phyloP scores from a whole-genome alignment of 2,113 vertebrate genomes.

The Coturnix japonica region DNA sequence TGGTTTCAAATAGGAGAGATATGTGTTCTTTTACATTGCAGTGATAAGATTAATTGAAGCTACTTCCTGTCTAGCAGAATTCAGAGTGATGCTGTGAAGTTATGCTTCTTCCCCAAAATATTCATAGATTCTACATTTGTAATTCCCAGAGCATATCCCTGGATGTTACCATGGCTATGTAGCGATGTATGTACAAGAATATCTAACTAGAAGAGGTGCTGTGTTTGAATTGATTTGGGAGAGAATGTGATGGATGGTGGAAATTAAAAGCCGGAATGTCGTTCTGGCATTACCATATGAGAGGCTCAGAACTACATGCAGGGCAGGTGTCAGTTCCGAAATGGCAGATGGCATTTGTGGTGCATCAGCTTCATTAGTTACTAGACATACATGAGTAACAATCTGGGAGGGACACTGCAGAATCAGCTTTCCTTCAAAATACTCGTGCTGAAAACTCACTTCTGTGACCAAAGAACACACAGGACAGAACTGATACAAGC shows the following conservation, averaged over 20 bases:
- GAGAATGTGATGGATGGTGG: not conserved
- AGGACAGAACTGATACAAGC: not conserved
- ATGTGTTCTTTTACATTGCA: not conserved
- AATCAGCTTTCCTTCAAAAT: not conserved
- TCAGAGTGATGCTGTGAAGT: not conserved
- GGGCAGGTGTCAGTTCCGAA: not conserved
- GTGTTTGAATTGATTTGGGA: not conserved
- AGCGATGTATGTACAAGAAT: not conserved
- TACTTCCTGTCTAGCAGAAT: not conserved
- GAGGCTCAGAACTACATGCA: not conserved
- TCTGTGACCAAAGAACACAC: rapidly evolving
- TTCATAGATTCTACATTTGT: not conserved
- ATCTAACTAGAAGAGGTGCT: not conserved
- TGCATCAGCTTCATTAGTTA: not conserved
- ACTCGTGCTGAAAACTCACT: rapidly evolving
- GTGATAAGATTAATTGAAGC: not conserved
- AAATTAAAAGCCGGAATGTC: not conserved
- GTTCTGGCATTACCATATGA: not conserved
- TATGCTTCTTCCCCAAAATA: not conserved
- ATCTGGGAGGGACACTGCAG: not conserved
- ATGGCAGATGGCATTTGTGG: not conserved
- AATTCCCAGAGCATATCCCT: not conserved
- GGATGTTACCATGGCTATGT: not conserved
- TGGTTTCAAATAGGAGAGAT: not conserved
- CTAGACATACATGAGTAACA: not conserved